Evolutionary conservation across 2,888 invertebrate genomes (phyloP), one percentile per base, ranked within the genome.

Genomic region (Andricus curvator): DNA sequence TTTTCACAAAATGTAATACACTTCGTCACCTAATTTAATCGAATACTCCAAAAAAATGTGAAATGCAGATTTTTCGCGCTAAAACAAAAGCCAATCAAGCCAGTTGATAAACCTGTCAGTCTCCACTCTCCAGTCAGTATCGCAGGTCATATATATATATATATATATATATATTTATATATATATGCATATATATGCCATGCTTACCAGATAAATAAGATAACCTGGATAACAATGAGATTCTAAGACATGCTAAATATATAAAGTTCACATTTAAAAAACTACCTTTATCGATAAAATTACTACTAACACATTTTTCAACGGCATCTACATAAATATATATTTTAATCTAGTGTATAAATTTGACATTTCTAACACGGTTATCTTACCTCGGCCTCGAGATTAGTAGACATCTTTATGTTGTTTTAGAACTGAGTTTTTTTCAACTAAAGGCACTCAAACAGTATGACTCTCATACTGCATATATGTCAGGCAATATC

Each of bases 331-430:
- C 5, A 22, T 62, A 5, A 11, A 13, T 4, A 6, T n/a, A 56
- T 56, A 8, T 64, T 25, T 62, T 29, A 2, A 25, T 64, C 25
- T 2, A 64, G 5, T 44, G 15, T n/a, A n/a, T 15, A 6, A 68
- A 44, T 70, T 48, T 48, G 25, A 51, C 20, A 51, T 51, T 48
- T 15, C 48, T 8, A n/a, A 33, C 15, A 22, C n/a, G 65, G 41
- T 67, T 66, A 76, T 76, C 80, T 80, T 66, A 82, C 84, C 77
- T 81, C 78, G 15, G 29, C 78, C 78, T 80, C 79, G n/a, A 67
- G 80, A 62, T 67, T 68, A 64, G 78, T 60, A 65, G 81, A 60
- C 81, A 83, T 84, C 81, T 51, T 65, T 70, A 33, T 41, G 51
- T 60, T 80, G 15, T 60, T 80, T 79, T 76, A 22, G 15, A 51